Evolutionary conservation across 2,888 invertebrate genomes (phyloP).

Genomic region (Caenorhabditis panamensis): DNA sequence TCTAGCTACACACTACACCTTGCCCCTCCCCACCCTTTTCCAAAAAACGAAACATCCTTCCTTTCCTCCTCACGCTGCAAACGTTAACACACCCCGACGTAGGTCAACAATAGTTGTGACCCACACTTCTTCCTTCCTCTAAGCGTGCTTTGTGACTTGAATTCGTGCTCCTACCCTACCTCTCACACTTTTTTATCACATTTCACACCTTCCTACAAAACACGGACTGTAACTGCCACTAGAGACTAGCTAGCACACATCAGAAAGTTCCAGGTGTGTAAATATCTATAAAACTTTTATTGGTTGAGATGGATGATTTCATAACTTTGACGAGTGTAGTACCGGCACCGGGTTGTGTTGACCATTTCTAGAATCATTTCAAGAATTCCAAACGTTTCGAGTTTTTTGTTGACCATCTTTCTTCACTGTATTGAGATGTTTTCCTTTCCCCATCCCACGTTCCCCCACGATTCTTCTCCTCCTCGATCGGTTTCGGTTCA

Average conservation of each 20-base stretch:
- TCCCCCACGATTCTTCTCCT: constrained; percentile 21
- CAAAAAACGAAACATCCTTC: neutral
- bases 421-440: constrained; percentile 14
- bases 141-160: constrained; percentile 49
- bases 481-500: constrained; percentile 7
- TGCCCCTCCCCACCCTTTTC: neutral
- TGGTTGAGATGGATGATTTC: neutral
- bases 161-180: constrained; percentile 16
- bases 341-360: no score
- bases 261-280: neutral
- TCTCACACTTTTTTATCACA: constrained; percentile 21
- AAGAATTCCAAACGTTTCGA: neutral
- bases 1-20: no score
- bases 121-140: constrained; percentile 21
- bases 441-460: constrained; percentile 32
- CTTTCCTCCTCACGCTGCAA: neutral
- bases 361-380: neutral
- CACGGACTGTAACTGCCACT: neutral
- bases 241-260: neutral
- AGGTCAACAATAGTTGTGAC: constrained; percentile 49
- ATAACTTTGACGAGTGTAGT: no score
- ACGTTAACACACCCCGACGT: constrained; percentile 9
- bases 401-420: constrained; percentile 14
- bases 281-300: neutral
- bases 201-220: neutral